Base-by-base conservation (phyloP, 1,140 invertebrate species). In the Colletes gigas region DNA sequence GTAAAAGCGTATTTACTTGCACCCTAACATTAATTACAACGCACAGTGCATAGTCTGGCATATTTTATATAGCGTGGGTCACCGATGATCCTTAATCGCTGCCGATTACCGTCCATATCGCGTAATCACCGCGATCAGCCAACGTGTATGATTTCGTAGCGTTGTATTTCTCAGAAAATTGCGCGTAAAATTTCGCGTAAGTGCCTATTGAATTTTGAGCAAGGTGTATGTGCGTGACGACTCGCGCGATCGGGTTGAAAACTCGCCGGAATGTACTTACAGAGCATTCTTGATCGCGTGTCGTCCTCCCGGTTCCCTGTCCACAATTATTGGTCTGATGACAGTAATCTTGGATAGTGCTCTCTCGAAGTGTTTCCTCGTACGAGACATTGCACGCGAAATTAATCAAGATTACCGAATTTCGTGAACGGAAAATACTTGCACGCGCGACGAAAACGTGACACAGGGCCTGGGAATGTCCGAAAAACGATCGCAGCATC, bases 291-390 rank as follows among this genome's bases (percentile, higher is more conserved):
- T 2, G 44, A 63, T 63, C 30, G 57, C 55, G 69, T 78, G 77
- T 78, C 60, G 77, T 78, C 60, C 21, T 21, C 59, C 47, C 21
- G 8, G 39, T 10, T 44, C 44, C 21, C 10, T 60, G 12, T 17
- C 19, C 77, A 44, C n/a, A 21, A 73, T 78, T 78, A 73, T 78
- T 44, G 63, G 12, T 19, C 57, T 74, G 85, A 82, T 82, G 73
- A 83, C 76, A 54, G 82, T 86, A 84, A 85, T 85, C 71, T 65
- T 6, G 78, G 63, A 55, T 77, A 59, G 72, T 62, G 47, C 54
- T 77, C 52, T 41, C 59, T 17, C 54, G n/a, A 55, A 52, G 14
- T n/a, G 55, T 62, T 85, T 75, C 74, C 63, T 81, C 59, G 77
- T 55, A 70, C 73, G 17, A 17, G 19, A 30, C 39, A 52, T 54